These are phyloP conservation scores for Loriculus beryllinus DNA, from an alignment of 2,797 vertebrate genomes.

Conservation along the genomic window DNA sequence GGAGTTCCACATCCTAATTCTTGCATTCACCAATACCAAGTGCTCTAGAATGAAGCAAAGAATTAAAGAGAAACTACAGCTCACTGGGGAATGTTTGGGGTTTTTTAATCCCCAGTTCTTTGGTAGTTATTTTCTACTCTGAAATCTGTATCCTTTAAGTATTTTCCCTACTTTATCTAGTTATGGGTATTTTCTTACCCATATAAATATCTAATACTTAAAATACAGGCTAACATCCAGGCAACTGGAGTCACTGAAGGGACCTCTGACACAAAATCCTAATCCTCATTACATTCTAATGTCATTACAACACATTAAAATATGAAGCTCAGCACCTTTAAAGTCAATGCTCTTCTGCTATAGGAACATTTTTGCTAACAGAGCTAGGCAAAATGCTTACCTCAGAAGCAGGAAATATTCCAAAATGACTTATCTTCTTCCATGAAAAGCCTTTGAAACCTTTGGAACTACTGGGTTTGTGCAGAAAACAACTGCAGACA, in stretches of 20 bases:
- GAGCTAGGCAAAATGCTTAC: neutral
- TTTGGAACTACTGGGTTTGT: neutral
- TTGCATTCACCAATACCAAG: neutral
- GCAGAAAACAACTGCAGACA: neutral
- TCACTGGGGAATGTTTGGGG: neutral
- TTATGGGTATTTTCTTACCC: neutral
- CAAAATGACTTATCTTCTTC: neutral
- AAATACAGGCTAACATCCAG: neutral
- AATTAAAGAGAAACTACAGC: neutral
- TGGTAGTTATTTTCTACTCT: neutral
- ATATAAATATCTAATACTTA: neutral
- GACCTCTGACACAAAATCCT: neutral
- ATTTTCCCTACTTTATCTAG: neutral
- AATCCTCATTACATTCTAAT: neutral
- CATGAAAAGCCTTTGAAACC: neutral
- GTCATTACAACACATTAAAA: neutral
- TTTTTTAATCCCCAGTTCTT: neutral
- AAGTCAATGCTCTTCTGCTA: neutral
- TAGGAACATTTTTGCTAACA: neutral
- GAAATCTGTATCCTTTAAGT: neutral
- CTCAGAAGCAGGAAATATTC: neutral
- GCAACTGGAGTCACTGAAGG: neutral
- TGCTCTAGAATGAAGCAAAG: neutral
- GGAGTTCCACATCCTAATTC: constrained; percentile 29
- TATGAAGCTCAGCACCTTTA: neutral